Evolutionary conservation across 2,797 vertebrate genomes (phyloP).

Genomic region (Schizothorax lantsangensis): DNA sequence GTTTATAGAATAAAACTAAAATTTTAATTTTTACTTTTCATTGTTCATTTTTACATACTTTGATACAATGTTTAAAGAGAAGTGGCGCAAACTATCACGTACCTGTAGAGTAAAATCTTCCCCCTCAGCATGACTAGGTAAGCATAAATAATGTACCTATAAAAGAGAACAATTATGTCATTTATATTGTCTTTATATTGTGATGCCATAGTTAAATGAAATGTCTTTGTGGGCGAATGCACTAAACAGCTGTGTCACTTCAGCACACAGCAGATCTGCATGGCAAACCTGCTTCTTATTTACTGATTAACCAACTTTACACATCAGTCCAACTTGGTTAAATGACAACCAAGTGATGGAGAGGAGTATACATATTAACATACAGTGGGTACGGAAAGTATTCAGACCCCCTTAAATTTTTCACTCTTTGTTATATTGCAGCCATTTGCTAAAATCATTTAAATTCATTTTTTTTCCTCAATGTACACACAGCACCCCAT

Average conservation of each 20-base stretch:
- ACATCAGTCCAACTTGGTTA: neutral
- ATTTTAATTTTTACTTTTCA: neutral
- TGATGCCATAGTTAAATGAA: neutral
- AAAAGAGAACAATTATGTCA: constrained; percentile 45
- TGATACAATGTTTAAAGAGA: neutral
- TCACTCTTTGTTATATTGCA: too few species aligned
- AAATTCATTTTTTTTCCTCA: too few species aligned
- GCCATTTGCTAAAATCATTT: too few species aligned
- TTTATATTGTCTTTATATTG: too few species aligned
- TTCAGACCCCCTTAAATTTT: too few species aligned
- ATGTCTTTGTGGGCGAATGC: neutral
- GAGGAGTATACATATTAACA: neutral
- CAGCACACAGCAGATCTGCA: neutral
- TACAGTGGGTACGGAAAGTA: too few species aligned
- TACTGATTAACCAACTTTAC: neutral
- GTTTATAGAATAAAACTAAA: neutral
- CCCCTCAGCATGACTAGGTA: constrained; percentile 77
- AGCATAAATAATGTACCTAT: constrained; percentile 81
- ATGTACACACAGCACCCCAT: too few species aligned
- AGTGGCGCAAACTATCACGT: constrained; percentile 2
- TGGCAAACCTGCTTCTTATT: neutral
- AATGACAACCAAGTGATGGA: neutral
- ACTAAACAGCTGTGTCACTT: neutral
- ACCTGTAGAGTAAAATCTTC: constrained; percentile 79
- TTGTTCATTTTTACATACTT: neutral